Evolutionary conservation across 2,797 vertebrate species (phyloP).

Genomic region (Amblyraja radiata): DNA sequence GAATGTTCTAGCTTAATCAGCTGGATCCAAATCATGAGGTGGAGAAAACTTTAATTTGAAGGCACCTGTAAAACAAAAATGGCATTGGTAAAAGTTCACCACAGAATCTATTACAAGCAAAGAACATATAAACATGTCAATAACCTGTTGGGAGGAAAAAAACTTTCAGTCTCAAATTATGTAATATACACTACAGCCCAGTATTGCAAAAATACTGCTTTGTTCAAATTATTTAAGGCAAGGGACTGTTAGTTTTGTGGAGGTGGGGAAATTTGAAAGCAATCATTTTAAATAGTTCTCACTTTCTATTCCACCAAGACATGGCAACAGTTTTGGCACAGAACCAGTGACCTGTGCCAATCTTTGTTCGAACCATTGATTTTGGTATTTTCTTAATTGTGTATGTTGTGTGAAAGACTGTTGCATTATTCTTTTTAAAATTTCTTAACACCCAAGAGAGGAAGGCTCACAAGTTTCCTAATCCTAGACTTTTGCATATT

Average conservation of each 20-base stretch:
- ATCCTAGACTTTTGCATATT: not conserved
- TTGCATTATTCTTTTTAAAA: not conserved
- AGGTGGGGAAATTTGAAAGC: no score
- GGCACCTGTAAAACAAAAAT: conserved; percentile 77
- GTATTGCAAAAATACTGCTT: not conserved
- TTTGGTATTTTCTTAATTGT: not conserved
- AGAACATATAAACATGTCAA: conserved; percentile 50
- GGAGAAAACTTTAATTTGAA: conserved; percentile 85
- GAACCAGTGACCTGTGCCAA: not conserved
- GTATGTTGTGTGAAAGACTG: not conserved
- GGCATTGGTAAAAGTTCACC: conserved; percentile 46
- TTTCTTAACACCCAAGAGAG: not conserved
- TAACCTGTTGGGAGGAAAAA: conserved; percentile 44
- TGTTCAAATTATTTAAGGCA: not conserved
- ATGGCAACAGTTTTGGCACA: not conserved
- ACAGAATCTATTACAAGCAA: conserved; percentile 49
- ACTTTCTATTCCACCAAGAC: not conserved
- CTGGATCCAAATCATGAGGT: conserved; percentile 78
- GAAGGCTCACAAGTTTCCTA: not conserved
- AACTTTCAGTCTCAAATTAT: conserved; percentile 12
- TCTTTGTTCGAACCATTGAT: not conserved
- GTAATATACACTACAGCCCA: not conserved
- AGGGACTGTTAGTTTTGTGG: not conserved
- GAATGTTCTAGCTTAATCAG: conserved; percentile 62
- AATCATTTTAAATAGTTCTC: not conserved